phyloP scores from a whole-genome alignment of 1,140 invertebrate species.

The Pseudomyrmex flavicornis region DNA sequence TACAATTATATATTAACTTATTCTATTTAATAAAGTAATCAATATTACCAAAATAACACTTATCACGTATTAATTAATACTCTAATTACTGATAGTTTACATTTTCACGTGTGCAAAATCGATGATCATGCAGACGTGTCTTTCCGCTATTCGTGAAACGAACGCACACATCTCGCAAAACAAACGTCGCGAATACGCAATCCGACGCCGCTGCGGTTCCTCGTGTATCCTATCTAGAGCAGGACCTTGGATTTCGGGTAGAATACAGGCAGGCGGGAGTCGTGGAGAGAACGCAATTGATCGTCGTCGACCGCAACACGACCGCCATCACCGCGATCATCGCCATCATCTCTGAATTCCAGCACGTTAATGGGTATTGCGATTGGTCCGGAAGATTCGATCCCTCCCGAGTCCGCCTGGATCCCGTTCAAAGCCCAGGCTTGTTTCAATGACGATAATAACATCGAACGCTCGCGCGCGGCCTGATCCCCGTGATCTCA shows the following conservation, averaged over 20 bases:
- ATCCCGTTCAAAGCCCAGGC: slow-evolving; percentile 31
- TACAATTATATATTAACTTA: too few species aligned
- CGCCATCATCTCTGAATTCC: slow-evolving; percentile 68
- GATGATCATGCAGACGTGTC: neutral
- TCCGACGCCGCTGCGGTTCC: slow-evolving; percentile 22
- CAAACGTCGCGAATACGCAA: slow-evolving; percentile 34
- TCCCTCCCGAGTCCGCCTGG: slow-evolving; percentile 49
- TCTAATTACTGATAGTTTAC: slow-evolving; percentile 2
- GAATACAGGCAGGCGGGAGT: slow-evolving; percentile 33
- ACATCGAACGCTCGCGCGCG: slow-evolving; percentile 31
- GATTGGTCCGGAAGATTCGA: slow-evolving; percentile 71
- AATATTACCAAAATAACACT: neutral
- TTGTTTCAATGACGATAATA: slow-evolving; percentile 64
- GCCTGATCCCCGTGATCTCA: neutral
- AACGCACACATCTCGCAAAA: slow-evolving; percentile 33
- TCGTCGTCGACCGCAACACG: slow-evolving; percentile 66
- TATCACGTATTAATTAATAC: neutral
- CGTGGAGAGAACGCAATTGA: slow-evolving; percentile 59
- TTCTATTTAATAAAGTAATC: too few species aligned
- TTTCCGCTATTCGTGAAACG: neutral
- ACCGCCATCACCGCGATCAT: slow-evolving; percentile 71
- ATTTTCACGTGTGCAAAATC: slow-evolving; percentile 26
- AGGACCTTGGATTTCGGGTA: slow-evolving; percentile 63
- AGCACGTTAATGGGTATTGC: slow-evolving; percentile 72
- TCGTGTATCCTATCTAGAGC: slow-evolving; percentile 38